phyloP scores from a whole-genome alignment of 2,797 vertebrate species.

The Myripristis jacobus region DNA sequence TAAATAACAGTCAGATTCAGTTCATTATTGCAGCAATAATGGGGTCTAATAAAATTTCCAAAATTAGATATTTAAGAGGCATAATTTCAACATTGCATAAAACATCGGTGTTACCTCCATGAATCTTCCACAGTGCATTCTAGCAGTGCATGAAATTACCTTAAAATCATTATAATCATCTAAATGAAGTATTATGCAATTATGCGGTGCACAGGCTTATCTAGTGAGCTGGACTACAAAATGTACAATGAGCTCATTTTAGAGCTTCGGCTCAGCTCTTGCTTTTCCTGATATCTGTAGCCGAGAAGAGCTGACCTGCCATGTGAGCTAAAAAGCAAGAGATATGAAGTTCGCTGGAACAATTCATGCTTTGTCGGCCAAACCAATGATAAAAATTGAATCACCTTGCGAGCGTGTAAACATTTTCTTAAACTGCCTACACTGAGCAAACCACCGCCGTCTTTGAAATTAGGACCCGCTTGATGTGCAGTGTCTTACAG shows the following conservation, averaged over 20 bases:
- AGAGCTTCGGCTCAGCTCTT: background rate
- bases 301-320: background rate
- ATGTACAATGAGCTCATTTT: background rate
- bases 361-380: background rate
- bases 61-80: background rate
- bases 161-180: background rate
- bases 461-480: background rate
- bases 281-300: background rate
- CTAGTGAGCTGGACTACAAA: background rate
- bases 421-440: background rate
- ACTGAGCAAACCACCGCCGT: background rate
- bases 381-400: background rate
- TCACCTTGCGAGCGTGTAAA: background rate
- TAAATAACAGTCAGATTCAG: background rate
- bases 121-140: no score
- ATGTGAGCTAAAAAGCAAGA: background rate
- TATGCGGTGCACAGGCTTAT: no score
- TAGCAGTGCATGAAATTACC: background rate
- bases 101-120: background rate
- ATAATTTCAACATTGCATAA: slow-evolving; percentile 30
- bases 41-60: background rate
- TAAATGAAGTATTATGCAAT: no score
- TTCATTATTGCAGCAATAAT: slow-evolving; percentile 10
- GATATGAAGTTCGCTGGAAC: background rate
- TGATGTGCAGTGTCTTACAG: background rate